These are phyloP conservation scores for Neopelma chrysocephalum DNA, from an alignment of 2,797 vertebrate species.

Conservation along the genomic window DNA sequence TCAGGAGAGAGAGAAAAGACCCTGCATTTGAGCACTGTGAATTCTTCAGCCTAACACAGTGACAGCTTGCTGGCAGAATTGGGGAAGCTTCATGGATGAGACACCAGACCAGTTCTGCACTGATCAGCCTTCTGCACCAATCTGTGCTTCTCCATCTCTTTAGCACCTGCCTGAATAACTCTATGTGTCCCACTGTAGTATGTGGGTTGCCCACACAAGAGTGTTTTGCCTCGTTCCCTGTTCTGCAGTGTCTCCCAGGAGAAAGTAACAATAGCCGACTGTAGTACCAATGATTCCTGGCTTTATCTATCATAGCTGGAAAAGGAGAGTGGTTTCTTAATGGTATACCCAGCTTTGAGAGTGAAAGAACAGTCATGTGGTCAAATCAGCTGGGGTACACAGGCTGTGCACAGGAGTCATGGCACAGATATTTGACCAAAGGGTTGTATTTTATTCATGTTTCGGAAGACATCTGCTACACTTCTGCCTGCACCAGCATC, in stretches of 20 bases:
- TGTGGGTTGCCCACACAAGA: fast-evolving
- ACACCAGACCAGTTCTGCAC: neutral
- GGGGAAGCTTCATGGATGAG: neutral
- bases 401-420: neutral
- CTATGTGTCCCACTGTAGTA: neutral
- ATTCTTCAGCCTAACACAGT: neutral
- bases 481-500: neutral
- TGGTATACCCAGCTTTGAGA: too few relatives aligned
- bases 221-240: neutral
- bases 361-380: neutral
- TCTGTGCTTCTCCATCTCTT: neutral
- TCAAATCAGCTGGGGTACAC: neutral
- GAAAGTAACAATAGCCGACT: neutral
- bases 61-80: neutral
- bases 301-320: neutral
- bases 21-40: neutral
- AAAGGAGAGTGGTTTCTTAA: neutral
- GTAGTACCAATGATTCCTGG: neutral
- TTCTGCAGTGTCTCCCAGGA: neutral
- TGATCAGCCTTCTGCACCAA: too few relatives aligned
- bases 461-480: neutral
- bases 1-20: neutral
- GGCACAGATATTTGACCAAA: neutral
- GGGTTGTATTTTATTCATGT: neutral
- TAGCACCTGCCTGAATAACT: neutral